Percentiles rank a stretch among this genome's conserved stretches.
These are phyloP conservation scores for Rousettus leschenaultii DNA, from an alignment of 2,113 vertebrate genomes.

Conservation along the genomic window DNA sequence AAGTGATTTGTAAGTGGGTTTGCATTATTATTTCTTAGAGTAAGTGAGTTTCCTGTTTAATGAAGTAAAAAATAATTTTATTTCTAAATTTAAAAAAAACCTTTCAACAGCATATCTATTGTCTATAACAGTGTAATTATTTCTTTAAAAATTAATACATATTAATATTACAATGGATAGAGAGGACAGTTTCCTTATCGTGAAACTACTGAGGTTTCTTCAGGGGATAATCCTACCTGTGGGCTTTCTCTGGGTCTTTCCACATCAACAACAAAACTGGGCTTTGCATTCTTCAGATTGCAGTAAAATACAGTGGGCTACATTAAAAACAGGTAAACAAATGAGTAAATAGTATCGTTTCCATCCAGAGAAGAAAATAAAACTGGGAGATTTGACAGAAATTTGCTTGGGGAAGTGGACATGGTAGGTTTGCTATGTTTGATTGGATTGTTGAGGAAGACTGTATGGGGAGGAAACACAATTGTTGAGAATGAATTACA, in stretches of 20 bases:
- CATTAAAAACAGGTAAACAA: neutral
- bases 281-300: neutral
- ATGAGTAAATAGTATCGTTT: neutral
- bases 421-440: neutral
- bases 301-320: neutral
- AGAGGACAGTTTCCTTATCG: neutral
- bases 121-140: neutral
- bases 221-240: neutral
- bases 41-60: neutral
- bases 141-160: slow-evolving; percentile 1
- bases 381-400: neutral
- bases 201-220: neutral
- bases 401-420: neutral
- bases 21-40: neutral
- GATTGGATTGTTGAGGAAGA: neutral
- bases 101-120: neutral
- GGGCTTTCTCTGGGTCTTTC: neutral
- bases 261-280: neutral
- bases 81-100: neutral
- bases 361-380: neutral
- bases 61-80: neutral
- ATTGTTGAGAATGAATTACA: neutral
- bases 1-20: neutral
- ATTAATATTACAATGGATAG: neutral
- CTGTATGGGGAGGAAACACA: neutral